phyloP scores from a whole-genome alignment of 2,888 invertebrate species.

The Clistopyga incitator region DNA sequence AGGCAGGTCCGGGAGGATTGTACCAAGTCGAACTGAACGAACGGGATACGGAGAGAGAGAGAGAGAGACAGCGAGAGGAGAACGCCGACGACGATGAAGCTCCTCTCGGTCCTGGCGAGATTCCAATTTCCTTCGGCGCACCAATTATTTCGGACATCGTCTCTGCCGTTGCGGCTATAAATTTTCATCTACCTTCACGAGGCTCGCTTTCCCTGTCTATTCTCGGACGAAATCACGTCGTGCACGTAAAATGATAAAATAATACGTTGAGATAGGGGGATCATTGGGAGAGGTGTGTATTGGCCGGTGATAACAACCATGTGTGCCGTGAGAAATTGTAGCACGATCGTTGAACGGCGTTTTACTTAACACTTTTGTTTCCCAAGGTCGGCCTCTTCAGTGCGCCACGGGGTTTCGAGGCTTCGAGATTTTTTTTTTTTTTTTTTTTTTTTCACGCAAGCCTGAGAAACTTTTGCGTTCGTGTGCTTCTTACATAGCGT shows the following conservation, averaged over 20 bases:
- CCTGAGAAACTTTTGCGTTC: conserved; percentile 48
- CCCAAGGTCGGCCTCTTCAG: conserved; percentile 1
- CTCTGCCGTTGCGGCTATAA: conserved; percentile 61
- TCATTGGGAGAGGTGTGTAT: neutral
- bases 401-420: conserved; percentile 32
- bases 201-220: conserved; percentile 19
- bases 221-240: conserved; percentile 46
- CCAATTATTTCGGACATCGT: conserved; percentile 71
- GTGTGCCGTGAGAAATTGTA: neutral
- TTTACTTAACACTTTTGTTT: neutral
- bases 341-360: conserved; percentile 3
- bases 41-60: conserved; percentile 17
- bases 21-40: conserved; percentile 3
- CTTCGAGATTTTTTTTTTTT: neutral
- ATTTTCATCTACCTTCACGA: conserved; percentile 59
- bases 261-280: conserved; percentile 11
- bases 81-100: conserved; percentile 42
- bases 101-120: conserved; percentile 65
- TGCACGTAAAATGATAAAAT: conserved; percentile 52
- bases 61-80: too few species aligned
- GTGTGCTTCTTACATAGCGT: conserved; percentile 32
- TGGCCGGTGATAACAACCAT: neutral
- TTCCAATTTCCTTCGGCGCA: conserved; percentile 69
- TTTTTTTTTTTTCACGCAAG: conserved; percentile 30
- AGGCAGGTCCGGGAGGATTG: conserved; percentile 6